Base-by-base conservation (phyloP, 2,888 invertebrate genomes). In the Syritta pipiens region DNA sequence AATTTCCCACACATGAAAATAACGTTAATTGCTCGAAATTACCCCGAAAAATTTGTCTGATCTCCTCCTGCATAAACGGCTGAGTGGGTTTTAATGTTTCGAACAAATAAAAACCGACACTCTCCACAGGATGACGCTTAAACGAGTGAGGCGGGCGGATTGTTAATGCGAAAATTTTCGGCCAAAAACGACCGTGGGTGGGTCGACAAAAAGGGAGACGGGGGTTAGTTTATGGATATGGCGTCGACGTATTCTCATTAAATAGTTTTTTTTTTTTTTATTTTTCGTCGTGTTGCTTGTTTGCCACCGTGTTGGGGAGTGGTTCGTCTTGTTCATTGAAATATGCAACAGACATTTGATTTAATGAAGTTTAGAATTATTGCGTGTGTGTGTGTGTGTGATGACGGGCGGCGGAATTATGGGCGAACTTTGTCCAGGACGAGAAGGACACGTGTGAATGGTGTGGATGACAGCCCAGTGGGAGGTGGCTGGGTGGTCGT, bases 11-110 rank as follows among this genome's bases (percentile, higher is more conserved):
- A 20, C 55, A 71, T 28, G 49, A 59, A 59, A 59, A 59, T 71
- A 59, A 63, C 65, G 59, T 77, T 72, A 72, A 77, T 77, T 77
- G 77, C 40, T 65, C 35, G 65, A 72, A 60, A 77, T 72, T 67
- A 60, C 59, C 65, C 57, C 20, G 53, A 65, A 76, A 71, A 49
- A 17, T 37, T 7, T 46, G 35, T 35, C 14, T 37, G 37, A 0
- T n/a, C 10, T 4, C 4, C 2, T 10, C n/a, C 3, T 5, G 35
- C 12, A n/a, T n/a, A n/a, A n/a, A n/a, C 35, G 7, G 9, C 6
- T 46, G 69, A 65, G 71, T 71, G 71, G 46, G 22, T 77, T 77
- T 77, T 71, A 77, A 77, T 77, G 77, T 60, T 77, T 19, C 17
- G n/a, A 77, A 72, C 72, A 72, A 65, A 72, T 72, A 77, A 65